Base-by-base conservation (phyloP, 2,888 invertebrate species). In the Netelia virgata region DNA sequence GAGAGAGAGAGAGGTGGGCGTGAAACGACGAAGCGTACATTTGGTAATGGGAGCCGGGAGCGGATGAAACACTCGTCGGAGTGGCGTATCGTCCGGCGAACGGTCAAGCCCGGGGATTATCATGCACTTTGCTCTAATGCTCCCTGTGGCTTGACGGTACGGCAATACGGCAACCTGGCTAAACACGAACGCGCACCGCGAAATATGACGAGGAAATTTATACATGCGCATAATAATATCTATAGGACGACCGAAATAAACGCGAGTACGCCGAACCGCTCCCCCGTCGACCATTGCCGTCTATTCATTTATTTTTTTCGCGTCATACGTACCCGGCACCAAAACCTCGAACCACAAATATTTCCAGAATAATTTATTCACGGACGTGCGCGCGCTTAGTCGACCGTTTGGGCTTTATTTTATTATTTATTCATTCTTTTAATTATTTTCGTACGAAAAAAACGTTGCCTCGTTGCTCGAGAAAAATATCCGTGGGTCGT, bases 111-210 rank as follows among this genome's bases (percentile, higher is more conserved):
- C 16, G 55, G 74, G 53, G 53, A 83, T 68, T 83, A 72, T 84
- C 66, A 66, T 88, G 88, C 89, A 90, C 90, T 91, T 90, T 88
- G 88, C 87, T 87, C 87, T 90, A 89, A 91, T 90, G 90, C 88
- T 88, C 79, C 82, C 68, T 82, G 86, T 59, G 82, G 83, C 73
- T 77, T n/a, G 55, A 28, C 55, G 61, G 63, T 47, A 36, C 76
- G 57, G 53, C 75, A 75, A 79, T 53, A 68, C 64, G 74, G 57
- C 59, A 55, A 74, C 55, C 36, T 50, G 41, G 64, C 83, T 74
- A 75, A 83, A 83, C 69, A 74, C 50, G 28, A 69, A 20, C 63
- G 14, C 55, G 57, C 55, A 70, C 72, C 16, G 55, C 69, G 36
- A 74, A 78, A 74, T 57, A 64, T 57, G 61, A 83, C 74, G 61